Evolutionary conservation across 2,113 vertebrate species (phyloP).

Genomic region (Trogon melanurus): DNA sequence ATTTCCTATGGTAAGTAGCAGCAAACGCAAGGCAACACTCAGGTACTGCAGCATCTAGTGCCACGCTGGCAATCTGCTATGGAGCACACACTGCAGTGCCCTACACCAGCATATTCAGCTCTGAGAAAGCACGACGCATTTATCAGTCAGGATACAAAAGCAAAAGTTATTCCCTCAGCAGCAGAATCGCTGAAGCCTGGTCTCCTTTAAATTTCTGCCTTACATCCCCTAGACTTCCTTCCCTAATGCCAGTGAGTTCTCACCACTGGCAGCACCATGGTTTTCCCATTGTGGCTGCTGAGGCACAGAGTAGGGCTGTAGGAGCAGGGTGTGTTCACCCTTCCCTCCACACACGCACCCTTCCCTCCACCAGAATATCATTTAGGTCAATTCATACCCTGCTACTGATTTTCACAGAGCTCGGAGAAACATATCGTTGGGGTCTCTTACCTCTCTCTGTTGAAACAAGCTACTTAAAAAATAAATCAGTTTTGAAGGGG

Average conservation of each 20-base stretch:
- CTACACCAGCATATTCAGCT: not conserved
- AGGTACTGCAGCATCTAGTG: not conserved
- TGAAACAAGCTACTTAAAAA: not conserved
- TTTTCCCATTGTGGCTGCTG: not conserved
- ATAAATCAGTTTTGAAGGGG: not conserved
- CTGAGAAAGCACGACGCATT: not conserved
- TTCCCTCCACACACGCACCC: fast-evolving
- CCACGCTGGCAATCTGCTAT: not conserved
- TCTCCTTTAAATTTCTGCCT: not conserved
- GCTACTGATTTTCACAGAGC: not conserved
- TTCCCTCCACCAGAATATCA: not conserved
- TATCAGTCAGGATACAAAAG: not conserved
- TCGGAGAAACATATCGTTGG: not conserved
- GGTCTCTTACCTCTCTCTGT: not conserved
- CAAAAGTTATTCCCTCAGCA: not conserved
- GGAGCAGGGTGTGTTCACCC: fast-evolving
- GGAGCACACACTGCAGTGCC: fast-evolving
- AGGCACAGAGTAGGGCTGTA: not conserved
- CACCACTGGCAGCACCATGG: not conserved
- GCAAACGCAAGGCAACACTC: constrained; percentile 6
- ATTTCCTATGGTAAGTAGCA: constrained; percentile 31
- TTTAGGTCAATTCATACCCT: not conserved
- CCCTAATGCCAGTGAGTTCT: not conserved
- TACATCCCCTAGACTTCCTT: not conserved
- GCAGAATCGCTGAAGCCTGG: not conserved